Conservation (phyloP, 2,888 invertebrate species). For the Mongoloraphidia duomilia region DNA sequence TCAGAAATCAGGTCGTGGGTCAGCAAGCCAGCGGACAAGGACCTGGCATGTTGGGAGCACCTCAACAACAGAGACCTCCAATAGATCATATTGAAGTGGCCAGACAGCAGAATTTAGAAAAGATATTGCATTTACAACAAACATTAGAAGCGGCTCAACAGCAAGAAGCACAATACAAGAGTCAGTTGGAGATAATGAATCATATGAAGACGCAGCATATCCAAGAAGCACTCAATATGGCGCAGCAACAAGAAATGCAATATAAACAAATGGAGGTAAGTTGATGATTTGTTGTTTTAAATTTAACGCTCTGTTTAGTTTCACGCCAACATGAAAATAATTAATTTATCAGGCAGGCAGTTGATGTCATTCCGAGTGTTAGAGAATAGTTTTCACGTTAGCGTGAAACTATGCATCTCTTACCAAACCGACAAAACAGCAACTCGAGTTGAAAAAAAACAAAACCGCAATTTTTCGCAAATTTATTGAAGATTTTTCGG, state of each 20-base stretch:
- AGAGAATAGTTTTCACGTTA: no score
- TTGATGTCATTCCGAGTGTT: no score
- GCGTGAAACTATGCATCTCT: no score
- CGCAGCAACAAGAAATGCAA: conserved; percentile 68
- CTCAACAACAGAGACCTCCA: conserved; percentile 28
- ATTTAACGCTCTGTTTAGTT: no score
- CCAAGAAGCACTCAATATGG: conserved; percentile 52
- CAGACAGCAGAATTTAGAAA: conserved; percentile 62
- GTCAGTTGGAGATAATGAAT: conserved; percentile 58
- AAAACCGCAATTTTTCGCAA: no score
- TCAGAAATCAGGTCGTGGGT: no score
- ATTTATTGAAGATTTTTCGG: no score
- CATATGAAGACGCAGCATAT: conserved; percentile 42
- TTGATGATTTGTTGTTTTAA: conserved; percentile 15
- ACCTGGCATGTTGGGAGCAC: conserved; percentile 27
- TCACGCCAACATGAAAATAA: no score
- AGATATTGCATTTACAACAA: conserved; percentile 62
- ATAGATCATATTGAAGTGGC: conserved; percentile 53
- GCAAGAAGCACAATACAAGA: conserved; percentile 62
- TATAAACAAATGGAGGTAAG: conserved; percentile 58
- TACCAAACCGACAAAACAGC: no score
- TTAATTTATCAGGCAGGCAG: no score
- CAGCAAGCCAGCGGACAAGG: conserved; percentile 20
- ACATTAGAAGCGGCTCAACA: conserved; percentile 69
- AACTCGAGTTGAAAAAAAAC: no score